Evolutionary conservation across 2,113 vertebrate species (phyloP), one percentile per base, ranked within the genome.

Genomic region (Strix aluco): DNA sequence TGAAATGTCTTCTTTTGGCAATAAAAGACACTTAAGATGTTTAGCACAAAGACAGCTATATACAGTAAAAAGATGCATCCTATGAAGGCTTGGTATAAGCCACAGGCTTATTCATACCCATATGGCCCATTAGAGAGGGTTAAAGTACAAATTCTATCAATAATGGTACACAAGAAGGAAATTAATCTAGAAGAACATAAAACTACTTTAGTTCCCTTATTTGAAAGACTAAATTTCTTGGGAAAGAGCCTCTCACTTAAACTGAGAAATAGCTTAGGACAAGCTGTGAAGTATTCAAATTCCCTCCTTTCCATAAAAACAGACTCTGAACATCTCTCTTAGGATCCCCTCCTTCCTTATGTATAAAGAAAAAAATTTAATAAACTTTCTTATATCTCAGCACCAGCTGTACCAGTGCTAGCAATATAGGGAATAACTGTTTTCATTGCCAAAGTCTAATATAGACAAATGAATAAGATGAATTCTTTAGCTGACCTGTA

Each of bases 101-200:
- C 13, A 49, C 26, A 59, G 20, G 26, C 9, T 63, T 72, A 6
- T 65, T 61, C 32, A 40, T 73, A 90, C 5, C 5, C 13, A 19
- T 54, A 73, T 54, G 7, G 17, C 5, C 36, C 8, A 47, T 83
- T 69, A 73, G 16, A 88, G 57, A 65, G 30, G 20, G 14, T 61
- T 87, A 78, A 90, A 90, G 11, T 63, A 74, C 23, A 75, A 18
- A 71, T 89, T 90, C 20, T 63, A 23, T 93, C 57, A 62, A 63
- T 22, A 79, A 7, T 42, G 8, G 2, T 52, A 30, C 38, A 59
- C 6, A 55, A 75, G 23, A 32, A 84, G 22, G 13, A 75, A 87
- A 75, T 40, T 7, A 0, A 21, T 52, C 15, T 57, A 25, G 47
- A 79, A 71, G 22, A 91, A 79, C 89, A 73, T 71, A 2, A 22